Evolutionary conservation across 1,140 invertebrate species (phyloP), one percentile per base, ranked within the genome.

Genomic region (Pseudomyrmex dendroicus): DNA sequence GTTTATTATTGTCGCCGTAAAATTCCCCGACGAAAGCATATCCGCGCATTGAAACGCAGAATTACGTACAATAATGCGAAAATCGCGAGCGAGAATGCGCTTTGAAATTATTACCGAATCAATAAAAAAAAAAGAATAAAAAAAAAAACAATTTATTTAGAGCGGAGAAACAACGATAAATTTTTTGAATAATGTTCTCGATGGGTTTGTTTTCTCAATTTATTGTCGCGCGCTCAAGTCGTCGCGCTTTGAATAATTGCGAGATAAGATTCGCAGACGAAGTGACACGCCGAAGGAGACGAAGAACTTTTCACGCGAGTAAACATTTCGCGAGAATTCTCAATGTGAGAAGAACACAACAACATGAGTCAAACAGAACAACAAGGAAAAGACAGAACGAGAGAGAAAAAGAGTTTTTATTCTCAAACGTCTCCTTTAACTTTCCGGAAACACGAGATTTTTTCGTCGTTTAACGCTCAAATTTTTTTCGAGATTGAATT

Each of bases 1-100:
- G 17, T 70, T 50, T 72, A 70, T 80, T 70, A 70, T 72, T 70
- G 54, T 59, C 44, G 76, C n/a, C 44, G 64, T 61, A 59, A 80
- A 72, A 80, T 80, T 80, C 4, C 35, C 54, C 20, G 7, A 12
- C 67, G 46, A 72, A 59, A 50, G 54, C 54, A 57, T 59, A 70
- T 64, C 66, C 54, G 35, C 20, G 12, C 10, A 12, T 17, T 70
- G 44, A 72, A 70, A 72, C 52, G 25, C 8, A 68, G 22, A 62
- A 2, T 48, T 67, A 50, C 2, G 25, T 20, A 46, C 15, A 17
- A 48, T 44, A 70, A 59, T 9, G 17, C 9, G 52, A 68, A 56
- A 57, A 57, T 67, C 46, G 48, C 25, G 66, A 10, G 35, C 20
- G 48, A 25, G 48, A 62, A 63, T 35, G 63, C 15, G 15, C 12